A percentile compares a stretch with the other conserved stretches of the same genome.
Conservation (phyloP, 2,888 invertebrate genomes). For the Hoplodrina blanda region DNA sequence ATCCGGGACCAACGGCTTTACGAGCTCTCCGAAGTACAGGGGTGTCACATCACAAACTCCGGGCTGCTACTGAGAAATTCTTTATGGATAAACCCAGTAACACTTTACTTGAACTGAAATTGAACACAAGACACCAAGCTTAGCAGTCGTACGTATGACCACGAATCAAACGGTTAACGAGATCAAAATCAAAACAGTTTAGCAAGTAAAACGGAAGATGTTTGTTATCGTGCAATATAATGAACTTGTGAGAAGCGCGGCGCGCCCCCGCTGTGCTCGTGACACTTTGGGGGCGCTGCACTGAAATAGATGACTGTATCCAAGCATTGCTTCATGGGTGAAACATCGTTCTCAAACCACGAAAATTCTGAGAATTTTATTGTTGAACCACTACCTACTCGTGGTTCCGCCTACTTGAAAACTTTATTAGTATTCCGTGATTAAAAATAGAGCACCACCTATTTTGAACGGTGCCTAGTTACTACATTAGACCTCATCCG, state of each 20-base stretch:
- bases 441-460: not conserved
- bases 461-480: not conserved
- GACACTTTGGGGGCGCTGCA: constrained; percentile 64
- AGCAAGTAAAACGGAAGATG: not conserved
- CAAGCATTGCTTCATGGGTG: constrained; percentile 23
- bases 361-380: constrained; percentile 2
- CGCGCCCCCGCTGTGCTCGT: constrained; percentile 22
- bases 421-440: not conserved
- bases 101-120: too few relatives aligned
- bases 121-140: too few relatives aligned
- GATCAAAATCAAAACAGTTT: not conserved
- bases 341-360: not conserved
- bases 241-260: constrained; percentile 27
- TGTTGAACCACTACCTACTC: not conserved
- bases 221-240: constrained; percentile 27
- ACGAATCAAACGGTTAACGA: too few relatives aligned
- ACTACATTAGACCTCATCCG: too few relatives aligned
- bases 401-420: not conserved
- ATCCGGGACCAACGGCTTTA: too few relatives aligned
- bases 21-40: too few relatives aligned
- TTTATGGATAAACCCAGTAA: too few relatives aligned
- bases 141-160: too few relatives aligned
- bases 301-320: constrained; percentile 51
- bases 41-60: too few relatives aligned
- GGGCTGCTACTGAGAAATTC: too few relatives aligned